phyloP scores from a whole-genome alignment of 2,888 invertebrate genomes.

The Resseliella maxima region DNA sequence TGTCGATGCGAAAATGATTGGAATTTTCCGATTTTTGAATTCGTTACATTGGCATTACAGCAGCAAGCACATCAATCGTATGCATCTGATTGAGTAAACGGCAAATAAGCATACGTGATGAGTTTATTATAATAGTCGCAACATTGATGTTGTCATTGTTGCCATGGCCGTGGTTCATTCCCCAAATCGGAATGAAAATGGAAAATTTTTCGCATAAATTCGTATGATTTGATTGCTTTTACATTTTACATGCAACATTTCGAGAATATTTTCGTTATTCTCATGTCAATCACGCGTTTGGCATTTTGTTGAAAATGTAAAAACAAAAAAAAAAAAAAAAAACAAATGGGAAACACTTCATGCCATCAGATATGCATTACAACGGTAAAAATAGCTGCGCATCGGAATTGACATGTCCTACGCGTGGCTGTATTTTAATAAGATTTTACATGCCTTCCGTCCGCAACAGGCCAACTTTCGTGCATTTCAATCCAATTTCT shows the following conservation, averaged over 20 bases:
- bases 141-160: too few relatives aligned
- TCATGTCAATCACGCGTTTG: slow-evolving; percentile 31
- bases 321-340: too few relatives aligned
- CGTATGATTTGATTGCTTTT: neutral
- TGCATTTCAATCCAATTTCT: neutral
- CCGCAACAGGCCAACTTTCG: neutral
- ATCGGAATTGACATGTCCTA: neutral
- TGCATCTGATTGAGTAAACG: slow-evolving; percentile 35
- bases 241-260: slow-evolving; percentile 22
- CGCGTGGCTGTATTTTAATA: slow-evolving; percentile 39
- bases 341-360: too few relatives aligned
- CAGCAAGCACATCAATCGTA: neutral
- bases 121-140: slow-evolving; percentile 10
- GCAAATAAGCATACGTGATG: slow-evolving; percentile 30
- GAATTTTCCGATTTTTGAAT: slow-evolving; percentile 50
- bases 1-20: slow-evolving; percentile 35
- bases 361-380: neutral
- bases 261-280: slow-evolving; percentile 10
- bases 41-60: neutral
- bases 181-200: neutral
- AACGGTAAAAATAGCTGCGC: neutral
- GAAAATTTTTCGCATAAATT: slow-evolving; percentile 2
- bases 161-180: neutral
- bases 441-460: slow-evolving; percentile 36
- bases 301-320: neutral